Conservation (phyloP, 2,113 vertebrate genomes). For the Limanda limanda region DNA sequence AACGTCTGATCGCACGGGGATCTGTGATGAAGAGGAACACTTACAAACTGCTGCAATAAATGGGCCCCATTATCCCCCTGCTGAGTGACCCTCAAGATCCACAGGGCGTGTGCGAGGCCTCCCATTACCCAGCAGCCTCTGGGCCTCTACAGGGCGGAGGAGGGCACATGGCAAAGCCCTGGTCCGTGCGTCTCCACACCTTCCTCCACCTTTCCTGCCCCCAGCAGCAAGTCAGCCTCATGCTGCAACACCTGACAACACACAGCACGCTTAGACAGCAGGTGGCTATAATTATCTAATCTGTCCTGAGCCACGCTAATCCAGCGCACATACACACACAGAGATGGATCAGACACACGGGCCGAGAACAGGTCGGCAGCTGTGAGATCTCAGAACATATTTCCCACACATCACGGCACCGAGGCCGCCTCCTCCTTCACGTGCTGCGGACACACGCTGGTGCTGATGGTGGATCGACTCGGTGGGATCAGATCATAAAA, state of each 20-base stretch:
- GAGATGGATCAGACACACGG: constrained; percentile 58
- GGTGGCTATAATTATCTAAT: constrained; percentile 86
- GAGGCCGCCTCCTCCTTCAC: background rate
- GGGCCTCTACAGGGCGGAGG: constrained; percentile 2
- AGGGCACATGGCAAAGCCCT: constrained; percentile 72
- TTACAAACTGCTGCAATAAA: background rate
- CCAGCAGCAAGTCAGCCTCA: constrained; percentile 57
- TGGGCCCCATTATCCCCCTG: background rate
- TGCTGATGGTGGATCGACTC: too few relatives aligned
- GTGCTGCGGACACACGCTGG: background rate
- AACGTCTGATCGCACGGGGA: background rate
- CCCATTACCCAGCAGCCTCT: constrained; percentile 20
- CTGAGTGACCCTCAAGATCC: background rate
- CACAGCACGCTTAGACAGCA: constrained; percentile 77
- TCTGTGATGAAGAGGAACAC: background rate
- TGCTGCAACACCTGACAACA: constrained; percentile 81
- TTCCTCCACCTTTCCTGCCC: constrained; percentile 37
- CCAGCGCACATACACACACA: constrained; percentile 71
- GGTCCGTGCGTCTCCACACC: constrained; percentile 41
- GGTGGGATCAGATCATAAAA: too few relatives aligned
- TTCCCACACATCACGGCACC: constrained; percentile 24
- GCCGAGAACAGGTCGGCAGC: constrained; percentile 41
- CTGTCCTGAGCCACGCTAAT: constrained; percentile 83
- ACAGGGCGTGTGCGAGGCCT: constrained; percentile 2
- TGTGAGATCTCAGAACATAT: constrained; percentile 11